A percentile compares a stretch with the other conserved stretches of the same genome.
phyloP scores from a whole-genome alignment of 2,888 invertebrate genomes.

The Leptodirus hochenwartii region DNA sequence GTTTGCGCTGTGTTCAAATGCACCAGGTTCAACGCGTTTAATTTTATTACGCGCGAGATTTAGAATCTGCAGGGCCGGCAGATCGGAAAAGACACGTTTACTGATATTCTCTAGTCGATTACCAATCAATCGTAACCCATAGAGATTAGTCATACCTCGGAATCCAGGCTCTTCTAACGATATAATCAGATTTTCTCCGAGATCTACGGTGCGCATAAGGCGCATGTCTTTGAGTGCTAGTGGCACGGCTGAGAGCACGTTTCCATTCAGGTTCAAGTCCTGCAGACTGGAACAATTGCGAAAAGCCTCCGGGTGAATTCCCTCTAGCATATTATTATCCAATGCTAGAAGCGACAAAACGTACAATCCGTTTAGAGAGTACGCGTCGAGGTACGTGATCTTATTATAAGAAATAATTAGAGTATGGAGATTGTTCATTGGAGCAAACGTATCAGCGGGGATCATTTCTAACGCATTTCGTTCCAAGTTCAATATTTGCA shows the following conservation, averaged over 20 bases:
- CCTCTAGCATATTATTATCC: conserved; percentile 70
- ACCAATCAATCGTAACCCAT: conserved; percentile 73
- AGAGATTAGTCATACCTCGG: conserved; percentile 67
- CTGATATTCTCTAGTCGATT: conserved; percentile 73
- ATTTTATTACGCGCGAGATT: conserved; percentile 79
- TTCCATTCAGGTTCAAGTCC: conserved; percentile 79
- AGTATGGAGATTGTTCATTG: conserved; percentile 84
- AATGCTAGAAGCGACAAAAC: conserved; percentile 70
- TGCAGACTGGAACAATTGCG: conserved; percentile 79
- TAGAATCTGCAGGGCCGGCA: conserved; percentile 67
- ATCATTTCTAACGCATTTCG: conserved; percentile 70
- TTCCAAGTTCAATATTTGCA: conserved; percentile 71
- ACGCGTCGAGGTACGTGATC: conserved; percentile 67
- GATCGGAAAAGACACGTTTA: conserved; percentile 57
- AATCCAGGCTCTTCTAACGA: conserved; percentile 67
- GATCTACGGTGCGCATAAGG: conserved; percentile 68
- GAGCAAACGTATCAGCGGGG: conserved; percentile 73
- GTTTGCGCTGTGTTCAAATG: conserved; percentile 61
- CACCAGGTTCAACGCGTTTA: conserved; percentile 55
- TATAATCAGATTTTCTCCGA: conserved; percentile 79
- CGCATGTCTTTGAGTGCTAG: conserved; percentile 70
- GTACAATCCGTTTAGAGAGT: conserved; percentile 73
- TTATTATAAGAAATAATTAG: conserved; percentile 72
- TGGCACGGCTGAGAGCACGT: conserved; percentile 64
- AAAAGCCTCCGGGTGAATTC: conserved; percentile 74